Base-by-base conservation (phyloP, 1,140 invertebrate genomes). In the Lepidurus couesii region DNA sequence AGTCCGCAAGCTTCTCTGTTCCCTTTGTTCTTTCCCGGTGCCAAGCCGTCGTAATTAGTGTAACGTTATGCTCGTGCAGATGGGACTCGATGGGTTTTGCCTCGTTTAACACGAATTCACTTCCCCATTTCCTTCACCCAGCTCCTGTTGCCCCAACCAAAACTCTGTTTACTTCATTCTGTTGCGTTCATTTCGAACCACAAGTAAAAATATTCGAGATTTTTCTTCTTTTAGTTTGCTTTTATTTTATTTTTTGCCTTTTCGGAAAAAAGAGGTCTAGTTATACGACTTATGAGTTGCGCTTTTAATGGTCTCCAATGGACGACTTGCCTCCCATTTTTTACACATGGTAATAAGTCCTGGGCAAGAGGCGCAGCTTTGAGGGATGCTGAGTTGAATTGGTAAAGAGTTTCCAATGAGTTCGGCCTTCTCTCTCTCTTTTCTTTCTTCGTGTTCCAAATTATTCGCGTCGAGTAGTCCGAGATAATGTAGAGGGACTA, bases 21-120 rank as follows among this genome's bases (percentile, higher is more conserved):
- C 34, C 34, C 34, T 34, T 34, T 34, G 34, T 34, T 34, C 34
- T 4, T 34, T 34, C 34, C 34, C 53, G 53, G 53, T 65, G 53
- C 53, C 53, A 65, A 65, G 53, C 53, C 53, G 53, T 65, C 53
- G 53, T 65, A 65, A 21, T 65, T 21, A 65, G 53, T 65, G 21
- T n/a, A 65, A 65, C 53, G 53, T 65, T 65, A 65, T 65, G 53
- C 53, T 65, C 53, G 53, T 65, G 53, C 53, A 65, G 53, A 65
- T 65, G 53, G 53, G 53, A 65, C 53, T 65, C 53, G 53, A 65
- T 65, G 53, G 53, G 53, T 65, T 9, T 65, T 65, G 53, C 53
- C 53, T 65, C 53, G 53, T 65, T 65, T 65, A 65, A 65, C 53
- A 65, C 13, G n/a, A 65, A 65, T 65, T 65, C 21, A 13, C 53